These are phyloP conservation scores for Candoia aspera DNA, from an alignment of 2,113 vertebrate genomes.

Conservation along the genomic window DNA sequence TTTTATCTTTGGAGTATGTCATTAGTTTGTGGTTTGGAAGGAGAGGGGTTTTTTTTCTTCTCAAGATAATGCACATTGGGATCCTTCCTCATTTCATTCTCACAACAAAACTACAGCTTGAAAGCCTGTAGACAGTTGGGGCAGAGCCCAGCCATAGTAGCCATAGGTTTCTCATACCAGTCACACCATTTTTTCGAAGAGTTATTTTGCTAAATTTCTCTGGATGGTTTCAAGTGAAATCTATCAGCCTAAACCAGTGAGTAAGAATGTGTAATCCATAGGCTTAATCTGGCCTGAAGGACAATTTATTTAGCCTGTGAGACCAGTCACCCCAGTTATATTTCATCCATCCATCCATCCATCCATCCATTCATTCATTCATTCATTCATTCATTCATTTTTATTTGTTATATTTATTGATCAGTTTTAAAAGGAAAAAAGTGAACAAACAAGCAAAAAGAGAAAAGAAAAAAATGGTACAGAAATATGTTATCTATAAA, in stretches of 20 bases:
- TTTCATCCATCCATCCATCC: not conserved
- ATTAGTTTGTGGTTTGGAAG: not conserved
- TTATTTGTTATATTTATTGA: no score
- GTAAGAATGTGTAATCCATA: not conserved
- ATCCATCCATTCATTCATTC: not conserved
- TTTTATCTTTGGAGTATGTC: conserved; percentile 3
- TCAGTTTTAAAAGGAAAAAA: no score
- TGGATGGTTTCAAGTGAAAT: not conserved
- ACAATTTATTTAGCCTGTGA: not conserved
- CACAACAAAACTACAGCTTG: not conserved
- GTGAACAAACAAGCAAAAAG: no score
- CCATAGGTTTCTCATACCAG: not conserved
- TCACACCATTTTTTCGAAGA: not conserved
- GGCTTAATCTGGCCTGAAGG: not conserved
- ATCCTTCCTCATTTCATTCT: not conserved
- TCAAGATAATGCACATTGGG: not conserved
- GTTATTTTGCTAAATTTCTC: not conserved
- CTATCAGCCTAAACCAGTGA: not conserved
- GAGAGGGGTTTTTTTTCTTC: not conserved
- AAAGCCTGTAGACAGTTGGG: not conserved
- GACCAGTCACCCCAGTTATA: not conserved
- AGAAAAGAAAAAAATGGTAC: no score
- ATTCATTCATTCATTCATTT: not conserved
- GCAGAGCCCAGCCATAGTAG: not conserved
- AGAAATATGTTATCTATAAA: no score